Conservation (phyloP, 2,797 vertebrate species). For the Trachops cirrhosus region DNA sequence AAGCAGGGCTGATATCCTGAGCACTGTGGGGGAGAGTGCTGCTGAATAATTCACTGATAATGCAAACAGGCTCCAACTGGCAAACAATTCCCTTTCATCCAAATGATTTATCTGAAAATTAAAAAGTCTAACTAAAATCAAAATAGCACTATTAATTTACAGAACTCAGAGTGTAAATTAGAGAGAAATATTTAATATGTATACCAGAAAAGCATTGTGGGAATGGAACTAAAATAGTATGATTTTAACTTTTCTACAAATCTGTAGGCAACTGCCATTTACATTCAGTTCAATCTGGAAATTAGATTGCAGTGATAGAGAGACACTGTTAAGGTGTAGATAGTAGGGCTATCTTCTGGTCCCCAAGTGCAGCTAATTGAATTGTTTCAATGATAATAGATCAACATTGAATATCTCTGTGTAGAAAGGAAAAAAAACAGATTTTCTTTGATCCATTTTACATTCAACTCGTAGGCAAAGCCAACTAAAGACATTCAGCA, state of each 20-base stretch:
- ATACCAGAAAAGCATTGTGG: slow-evolving; percentile 43
- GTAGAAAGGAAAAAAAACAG: slow-evolving; percentile 49
- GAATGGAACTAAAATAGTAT: slow-evolving; percentile 58
- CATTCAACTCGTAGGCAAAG: slow-evolving; percentile 48
- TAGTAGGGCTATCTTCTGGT: slow-evolving; percentile 70
- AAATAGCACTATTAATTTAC: slow-evolving; percentile 64
- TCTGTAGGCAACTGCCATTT: slow-evolving; percentile 71
- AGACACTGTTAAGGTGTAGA: slow-evolving; percentile 76
- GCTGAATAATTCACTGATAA: slow-evolving; percentile 65
- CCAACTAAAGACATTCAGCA: slow-evolving; percentile 66
- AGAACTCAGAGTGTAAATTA: slow-evolving; percentile 60
- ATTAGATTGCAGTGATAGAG: slow-evolving; percentile 80
- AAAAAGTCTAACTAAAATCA: slow-evolving; percentile 63
- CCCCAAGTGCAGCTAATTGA: slow-evolving; percentile 79
- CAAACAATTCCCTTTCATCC: slow-evolving; percentile 64
- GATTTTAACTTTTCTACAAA: slow-evolving; percentile 63
- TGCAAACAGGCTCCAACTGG: slow-evolving; percentile 60
- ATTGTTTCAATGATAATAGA: slow-evolving; percentile 80
- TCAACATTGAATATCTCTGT: slow-evolving; percentile 75
- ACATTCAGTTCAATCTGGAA: slow-evolving; percentile 73
- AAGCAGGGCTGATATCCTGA: background rate
- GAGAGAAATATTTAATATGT: slow-evolving; percentile 52
- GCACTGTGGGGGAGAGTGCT: background rate
- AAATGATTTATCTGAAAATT: slow-evolving; percentile 75
- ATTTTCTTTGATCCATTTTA: slow-evolving; percentile 56